Base-by-base conservation (phyloP, 1,140 invertebrate genomes). In the Drosophila sucinea region DNA sequence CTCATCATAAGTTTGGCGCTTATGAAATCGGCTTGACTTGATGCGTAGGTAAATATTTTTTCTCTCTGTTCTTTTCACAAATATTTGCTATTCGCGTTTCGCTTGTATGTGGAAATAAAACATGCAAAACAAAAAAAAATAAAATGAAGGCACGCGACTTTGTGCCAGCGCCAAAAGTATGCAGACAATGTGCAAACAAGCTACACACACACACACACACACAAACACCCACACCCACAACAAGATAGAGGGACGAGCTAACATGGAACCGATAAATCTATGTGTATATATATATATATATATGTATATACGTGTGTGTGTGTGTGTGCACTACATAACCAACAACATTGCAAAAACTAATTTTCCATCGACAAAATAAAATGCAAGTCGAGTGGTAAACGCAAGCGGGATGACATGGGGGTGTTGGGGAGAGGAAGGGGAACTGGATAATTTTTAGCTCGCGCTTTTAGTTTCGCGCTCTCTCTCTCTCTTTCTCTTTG, bases 101-200 rank as follows among this genome's bases (percentile, higher is more conserved):
- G 58, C 66, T 27, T 51, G 23, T 51, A 51, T 51, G 44, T 51
- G 44, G 8, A 51, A 51, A 51, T 51, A 51, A 51, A 51, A 51
- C 23, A 51, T 25, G 23, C 23, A 63, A 7, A 27, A 56, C 17
- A 27, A 64, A 68, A 56, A 69, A 67, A 77, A 70, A 63, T 78
- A 71, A 61, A 89, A 70, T 75, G 75, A 67, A 87, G 76, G 83
- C 79, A 77, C 73, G 84, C 84, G 84, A 89, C 77, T 89, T 89
- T 89, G 84, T 84, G 70, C 73, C 73, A 84, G 84, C 73, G 55
- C 60, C 79, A 64, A 89, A 89, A 89, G 84, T 89, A 89, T 89
- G 84, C 84, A 89, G 85, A 89, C 84, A 84, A 89, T 89, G 81
- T 87, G 84, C 84, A 87, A 87, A 87, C 83, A 86, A 75, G 66